phyloP scores from a whole-genome alignment of 1,140 invertebrate species.

The Frieseomelitta varia region DNA sequence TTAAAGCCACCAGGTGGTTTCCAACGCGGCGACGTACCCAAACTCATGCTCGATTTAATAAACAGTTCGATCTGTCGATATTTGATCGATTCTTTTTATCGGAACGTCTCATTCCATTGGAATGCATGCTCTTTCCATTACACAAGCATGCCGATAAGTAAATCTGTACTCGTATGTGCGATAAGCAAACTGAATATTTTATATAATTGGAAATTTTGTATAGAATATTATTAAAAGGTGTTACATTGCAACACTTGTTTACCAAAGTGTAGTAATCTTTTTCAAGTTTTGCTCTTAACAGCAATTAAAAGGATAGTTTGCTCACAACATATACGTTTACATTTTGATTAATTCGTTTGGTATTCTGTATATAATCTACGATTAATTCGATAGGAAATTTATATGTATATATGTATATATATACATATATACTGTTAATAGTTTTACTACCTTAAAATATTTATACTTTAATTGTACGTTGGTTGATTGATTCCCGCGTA shows the following conservation, averaged over 20 bases:
- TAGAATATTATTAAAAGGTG: not conserved
- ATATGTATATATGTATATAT: not conserved
- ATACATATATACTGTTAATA: conserved; percentile 2
- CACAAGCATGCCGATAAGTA: not conserved
- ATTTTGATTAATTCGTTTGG: conserved; percentile 20
- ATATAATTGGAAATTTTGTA: not conserved
- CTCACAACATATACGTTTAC: not conserved
- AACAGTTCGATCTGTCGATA: not conserved
- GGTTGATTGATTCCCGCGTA: conserved; percentile 41
- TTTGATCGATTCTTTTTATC: not conserved
- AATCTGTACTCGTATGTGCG: not conserved
- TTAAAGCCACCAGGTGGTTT: conserved; percentile 31
- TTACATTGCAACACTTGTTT: not conserved
- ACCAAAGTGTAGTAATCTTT: not conserved
- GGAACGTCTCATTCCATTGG: not conserved
- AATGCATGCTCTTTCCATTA: not conserved
- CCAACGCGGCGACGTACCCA: conserved; percentile 75
- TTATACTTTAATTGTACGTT: not conserved
- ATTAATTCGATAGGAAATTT: not conserved
- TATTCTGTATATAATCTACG: not conserved
- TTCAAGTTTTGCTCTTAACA: not conserved
- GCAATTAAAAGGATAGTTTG: not conserved
- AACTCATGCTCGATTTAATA: conserved; percentile 71
- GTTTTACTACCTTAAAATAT: conserved; percentile 11
- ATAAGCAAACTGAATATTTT: conserved; percentile 2